Base-by-base conservation (phyloP, 2,113 vertebrate genomes). In the Nothobranchius kuhntae region DNA sequence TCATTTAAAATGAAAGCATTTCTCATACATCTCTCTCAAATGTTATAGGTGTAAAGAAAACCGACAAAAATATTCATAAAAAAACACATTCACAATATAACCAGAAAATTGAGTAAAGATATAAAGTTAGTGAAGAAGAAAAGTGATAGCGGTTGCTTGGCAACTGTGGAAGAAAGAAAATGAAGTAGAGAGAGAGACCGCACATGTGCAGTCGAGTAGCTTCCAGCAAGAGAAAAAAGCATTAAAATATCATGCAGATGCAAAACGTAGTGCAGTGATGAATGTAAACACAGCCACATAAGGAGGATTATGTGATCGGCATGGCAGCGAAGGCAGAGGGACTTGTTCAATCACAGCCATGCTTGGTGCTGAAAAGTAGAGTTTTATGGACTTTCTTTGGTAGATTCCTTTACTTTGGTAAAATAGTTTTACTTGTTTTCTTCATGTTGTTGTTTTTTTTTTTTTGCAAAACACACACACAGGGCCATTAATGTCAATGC, bases 301-400 rank as follows among this genome's bases (percentile, higher is more conserved):
- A 60, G 57, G 57, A 60, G 57, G 57, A 60, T 60, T 60, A 46
- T 7, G 24, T 3, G 44, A 60, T 12, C 26, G 57, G 26, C 13
- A 24, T 10, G 12, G 57, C 15, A 17, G 24, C 13, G 7, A 9
- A 60, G 42, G 30, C 21, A 9, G 38, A 40, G 38, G 38, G 38
- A 40, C 7, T 9, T 7, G 4, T 7, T 40, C 38, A 5, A 30
- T 30, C 4, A 30, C 30, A 30, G 30, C 30, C 30, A 30, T 30
- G 44, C 35, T 11, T 53, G 21, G 55, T 30, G 30, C 3, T 3
- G 7, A 55, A 30, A 36, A 8, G 38, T 40, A 40, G 4, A 40
- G 38, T 6, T 30, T 40, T 40, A 40, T 40, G 1, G 38, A 30
- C 30, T 30, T 30, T 30, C 30, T 30, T 30, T 30, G 2, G 30